Conservation (phyloP, 2,888 invertebrate genomes). For the Drepanosiphum platanoidis region DNA sequence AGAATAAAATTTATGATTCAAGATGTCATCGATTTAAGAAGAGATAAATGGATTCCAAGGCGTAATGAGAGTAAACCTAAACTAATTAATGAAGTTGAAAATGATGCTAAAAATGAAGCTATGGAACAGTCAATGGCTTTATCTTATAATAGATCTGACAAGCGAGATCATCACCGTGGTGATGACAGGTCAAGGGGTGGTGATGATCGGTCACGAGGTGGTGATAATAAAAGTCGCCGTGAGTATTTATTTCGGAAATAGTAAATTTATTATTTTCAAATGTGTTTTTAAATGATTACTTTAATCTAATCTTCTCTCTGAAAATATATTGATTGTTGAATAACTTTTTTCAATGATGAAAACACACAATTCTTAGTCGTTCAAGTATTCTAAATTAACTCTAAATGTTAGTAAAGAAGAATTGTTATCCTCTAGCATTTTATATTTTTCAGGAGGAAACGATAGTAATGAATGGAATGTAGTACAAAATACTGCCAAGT, state of each 20-base stretch:
- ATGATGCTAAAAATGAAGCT: slow-evolving; percentile 83
- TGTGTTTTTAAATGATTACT: slow-evolving; percentile 58
- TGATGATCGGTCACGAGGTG: slow-evolving; percentile 37
- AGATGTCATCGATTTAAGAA: slow-evolving; percentile 89
- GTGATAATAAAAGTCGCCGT: slow-evolving; percentile 68
- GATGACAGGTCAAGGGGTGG: too few species aligned
- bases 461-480: slow-evolving; percentile 55
- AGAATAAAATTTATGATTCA: slow-evolving; percentile 82
- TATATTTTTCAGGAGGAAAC: slow-evolving; percentile 23
- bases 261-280: background rate
- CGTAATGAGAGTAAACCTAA: slow-evolving; percentile 89
- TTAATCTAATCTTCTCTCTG: slow-evolving; percentile 59
- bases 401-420: too few species aligned
- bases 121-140: slow-evolving; percentile 68
- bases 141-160: slow-evolving; percentile 63
- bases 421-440: too few species aligned
- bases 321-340: slow-evolving; percentile 25
- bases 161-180: slow-evolving; percentile 64
- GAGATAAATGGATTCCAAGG: slow-evolving; percentile 85
- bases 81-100: slow-evolving; percentile 94
- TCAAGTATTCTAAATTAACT: too few species aligned
- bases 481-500: slow-evolving; percentile 47
- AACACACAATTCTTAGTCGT: background rate
- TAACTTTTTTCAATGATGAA: slow-evolving; percentile 26
- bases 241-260: slow-evolving; percentile 39